Evolutionary conservation across 2,797 vertebrate genomes (phyloP), one percentile per base, ranked within the genome.

Genomic region (Amblyopsis hoosieri): DNA sequence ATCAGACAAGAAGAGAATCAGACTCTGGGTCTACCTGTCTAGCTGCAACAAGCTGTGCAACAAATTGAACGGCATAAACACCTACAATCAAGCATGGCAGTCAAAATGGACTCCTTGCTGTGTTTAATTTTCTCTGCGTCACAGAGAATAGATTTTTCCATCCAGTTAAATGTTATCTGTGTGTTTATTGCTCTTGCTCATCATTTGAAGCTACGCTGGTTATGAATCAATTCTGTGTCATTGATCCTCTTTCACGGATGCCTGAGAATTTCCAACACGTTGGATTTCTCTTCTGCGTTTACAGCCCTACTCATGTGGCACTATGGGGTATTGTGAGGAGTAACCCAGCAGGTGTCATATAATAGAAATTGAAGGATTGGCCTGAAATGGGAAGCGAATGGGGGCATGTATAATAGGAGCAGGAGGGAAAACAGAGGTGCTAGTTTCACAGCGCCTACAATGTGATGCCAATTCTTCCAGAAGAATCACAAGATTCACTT

Each of bases 161-260:
- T 85, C 67, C 71, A 74, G 67, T 75, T 72, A 53, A 74, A 79
- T 86, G 60, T 31, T 83, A 71, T 78, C 60, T 71, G 70, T 87
- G 77, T 88, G 82, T 80, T 80, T 82, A 80, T 69, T 66, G 15
- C 56, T 68, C 60, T 72, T 62, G 79, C 75, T 83, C 64, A 74
- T 83, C 71, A 51, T 61, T 82, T 82, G 54, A 74, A 70, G 80
- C 80, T 79, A 75, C 78, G 69, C 81, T 72, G 75, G 84, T 84
- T 85, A 82, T 78, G 72, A 85, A 87, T 81, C 76, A 66, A 62
- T 69, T 29, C 67, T 67, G 67, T 78, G 55, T 72, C 73, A 85
- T 81, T 78, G 88, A 89, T 88, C 74, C 71, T 62, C 85, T 83
- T 78, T 78, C 74, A 81, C 29, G 29, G 65, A 57, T 77, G 74